phyloP scores from a whole-genome alignment of 2,797 vertebrate species.

The Neosalanx taihuensis region DNA sequence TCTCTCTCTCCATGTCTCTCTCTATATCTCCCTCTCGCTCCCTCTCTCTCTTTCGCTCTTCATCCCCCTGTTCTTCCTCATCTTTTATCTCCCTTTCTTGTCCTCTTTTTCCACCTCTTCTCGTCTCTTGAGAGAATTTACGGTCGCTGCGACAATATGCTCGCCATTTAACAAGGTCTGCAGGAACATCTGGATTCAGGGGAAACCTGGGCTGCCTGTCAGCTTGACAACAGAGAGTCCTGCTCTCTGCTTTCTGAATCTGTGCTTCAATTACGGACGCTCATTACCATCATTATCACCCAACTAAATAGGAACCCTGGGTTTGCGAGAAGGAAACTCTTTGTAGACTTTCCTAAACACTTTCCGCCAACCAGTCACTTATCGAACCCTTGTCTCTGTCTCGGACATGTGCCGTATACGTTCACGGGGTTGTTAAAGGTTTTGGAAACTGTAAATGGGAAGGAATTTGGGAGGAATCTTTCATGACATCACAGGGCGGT shows the following conservation, averaged over 20 bases:
- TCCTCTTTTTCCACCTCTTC: slow-evolving; percentile 25
- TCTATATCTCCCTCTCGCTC: too few species aligned
- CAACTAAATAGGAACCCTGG: slow-evolving; percentile 9
- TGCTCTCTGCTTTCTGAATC: slow-evolving; percentile 12
- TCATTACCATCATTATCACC: slow-evolving; percentile 26
- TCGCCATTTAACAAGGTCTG: slow-evolving; percentile 47
- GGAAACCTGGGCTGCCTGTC: slow-evolving; percentile 26
- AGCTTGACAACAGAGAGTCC: slow-evolving; percentile 20
- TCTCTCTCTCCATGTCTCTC: not conserved
- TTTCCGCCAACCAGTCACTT: slow-evolving; percentile 21
- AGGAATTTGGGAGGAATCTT: too few species aligned
- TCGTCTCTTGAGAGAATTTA: slow-evolving; percentile 48
- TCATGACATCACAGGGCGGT: too few species aligned
- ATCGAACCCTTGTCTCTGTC: slow-evolving; percentile 25
- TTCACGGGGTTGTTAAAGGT: not conserved
- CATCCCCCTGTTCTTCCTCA: not conserved
- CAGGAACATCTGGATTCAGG: slow-evolving; percentile 63
- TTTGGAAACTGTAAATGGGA: slow-evolving; percentile 26
- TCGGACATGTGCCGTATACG: not conserved
- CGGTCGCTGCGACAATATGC: slow-evolving; percentile 51
- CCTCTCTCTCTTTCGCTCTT: not conserved
- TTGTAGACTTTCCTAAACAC: slow-evolving; percentile 35
- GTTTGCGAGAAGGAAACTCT: slow-evolving; percentile 28
- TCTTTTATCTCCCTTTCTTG: not conserved
- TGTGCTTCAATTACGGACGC: slow-evolving; percentile 15